These are phyloP conservation scores for Microtus ochrogaster DNA, from an alignment of 2,113 vertebrate genomes.

Conservation along the genomic window DNA sequence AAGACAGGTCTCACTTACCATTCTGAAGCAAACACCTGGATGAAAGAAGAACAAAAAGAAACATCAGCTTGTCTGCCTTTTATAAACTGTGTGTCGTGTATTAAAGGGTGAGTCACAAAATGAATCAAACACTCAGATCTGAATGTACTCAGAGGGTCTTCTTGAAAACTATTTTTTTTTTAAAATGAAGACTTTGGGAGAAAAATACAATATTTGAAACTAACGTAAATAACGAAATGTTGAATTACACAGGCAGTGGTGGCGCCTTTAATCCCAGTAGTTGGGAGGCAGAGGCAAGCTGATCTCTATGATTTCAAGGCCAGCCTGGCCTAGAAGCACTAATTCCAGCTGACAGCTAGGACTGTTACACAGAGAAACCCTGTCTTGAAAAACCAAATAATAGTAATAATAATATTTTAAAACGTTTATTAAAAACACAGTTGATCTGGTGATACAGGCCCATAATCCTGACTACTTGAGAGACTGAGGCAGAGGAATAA, in stretches of 20 bases:
- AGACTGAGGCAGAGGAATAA: neutral
- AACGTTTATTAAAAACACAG: neutral
- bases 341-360: too few species aligned
- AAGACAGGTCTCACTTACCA: slow-evolving; percentile 89
- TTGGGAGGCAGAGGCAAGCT: too few species aligned
- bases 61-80: neutral
- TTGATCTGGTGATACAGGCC: neutral
- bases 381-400: too few species aligned
- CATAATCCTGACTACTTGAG: neutral
- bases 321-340: too few species aligned
- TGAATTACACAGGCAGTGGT: neutral
- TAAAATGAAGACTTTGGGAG: slow-evolving; percentile 30
- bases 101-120: slow-evolving; percentile 36
- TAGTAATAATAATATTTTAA: neutral
- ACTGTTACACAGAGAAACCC: too few species aligned
- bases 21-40: slow-evolving; percentile 96
- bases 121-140: slow-evolving; percentile 30
- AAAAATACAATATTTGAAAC: slow-evolving; percentile 30
- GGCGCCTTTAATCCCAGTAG: neutral
- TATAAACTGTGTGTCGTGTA: slow-evolving; percentile 10
- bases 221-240: slow-evolving; percentile 27
- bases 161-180: slow-evolving; percentile 14
- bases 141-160: slow-evolving; percentile 4
- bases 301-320: too few species aligned
- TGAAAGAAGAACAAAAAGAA: slow-evolving; percentile 69